A percentile compares a stretch with the other conserved stretches of the same genome.
These are phyloP conservation scores for Callyntrura guangdongensis DNA, from an alignment of 2,888 invertebrate species.

Conservation along the genomic window DNA sequence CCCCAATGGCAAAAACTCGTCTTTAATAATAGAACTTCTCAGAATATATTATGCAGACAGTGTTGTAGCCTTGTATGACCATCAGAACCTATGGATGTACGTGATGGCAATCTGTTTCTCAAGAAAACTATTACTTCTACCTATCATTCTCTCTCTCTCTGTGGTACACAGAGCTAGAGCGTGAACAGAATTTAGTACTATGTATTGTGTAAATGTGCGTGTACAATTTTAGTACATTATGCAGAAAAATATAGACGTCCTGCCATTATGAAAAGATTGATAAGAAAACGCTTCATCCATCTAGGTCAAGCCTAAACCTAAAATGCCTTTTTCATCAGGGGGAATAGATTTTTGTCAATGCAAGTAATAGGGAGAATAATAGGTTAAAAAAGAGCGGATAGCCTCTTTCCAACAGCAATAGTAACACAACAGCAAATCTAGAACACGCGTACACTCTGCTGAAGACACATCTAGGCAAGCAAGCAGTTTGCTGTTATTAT, in stretches of 20 bases:
- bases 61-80: slow-evolving; percentile 8
- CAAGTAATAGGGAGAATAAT: slow-evolving; percentile 32
- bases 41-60: neutral
- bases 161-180: too few species aligned
- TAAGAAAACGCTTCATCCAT: slow-evolving; percentile 72
- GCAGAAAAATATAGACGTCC: slow-evolving; percentile 40
- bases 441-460: slow-evolving; percentile 7
- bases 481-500: neutral
- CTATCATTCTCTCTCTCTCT: neutral
- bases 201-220: neutral
- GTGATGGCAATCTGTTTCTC: slow-evolving; percentile 65
- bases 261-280: slow-evolving; percentile 74
- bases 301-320: slow-evolving; percentile 70
- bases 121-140: neutral
- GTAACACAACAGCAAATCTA: neutral
- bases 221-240: slow-evolving; percentile 52
- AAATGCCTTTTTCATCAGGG: slow-evolving; percentile 61
- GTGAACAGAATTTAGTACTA: neutral
- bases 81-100: neutral
- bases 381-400: slow-evolving; percentile 9
- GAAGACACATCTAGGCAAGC: slow-evolving; percentile 2
- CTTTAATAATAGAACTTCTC: neutral
- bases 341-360: slow-evolving; percentile 54
- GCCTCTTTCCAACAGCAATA: neutral
- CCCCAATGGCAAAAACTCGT: slow-evolving; percentile 33